Evolutionary conservation across 2,113 vertebrate species (phyloP), one percentile per base, ranked within the genome.

Genomic region (Aepyceros melampus): DNA sequence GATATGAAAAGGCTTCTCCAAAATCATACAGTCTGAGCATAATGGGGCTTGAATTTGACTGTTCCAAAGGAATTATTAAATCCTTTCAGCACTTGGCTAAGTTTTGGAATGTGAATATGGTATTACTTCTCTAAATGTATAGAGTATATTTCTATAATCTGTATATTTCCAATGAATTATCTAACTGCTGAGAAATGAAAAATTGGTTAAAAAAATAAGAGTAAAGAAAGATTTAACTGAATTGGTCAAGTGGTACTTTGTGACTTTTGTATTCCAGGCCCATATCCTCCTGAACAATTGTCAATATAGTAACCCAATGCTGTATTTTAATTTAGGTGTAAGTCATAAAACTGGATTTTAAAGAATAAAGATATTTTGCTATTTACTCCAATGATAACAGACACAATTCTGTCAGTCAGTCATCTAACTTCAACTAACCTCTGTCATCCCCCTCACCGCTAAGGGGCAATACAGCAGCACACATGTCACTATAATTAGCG

Each of bases 381-480:
- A 64, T 89, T 93, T 93, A 97, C 33, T n/a, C 78, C 33, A 87
- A 25, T 87, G 76, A 96, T 67, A 74, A 76, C 19, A 96, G 55
- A 83, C 7, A 62, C 86, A 81, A 97, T 84, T 87, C 67, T 97
- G 83, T 95, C 95, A 85, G 62, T 96, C 56, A 74, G 83, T 93
- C 84, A 64, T 83, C 94, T 76, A 74, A 79, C 67, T 94, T 98
- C 85, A 93, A 27, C 88, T 97, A 96, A 97, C 91, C 97, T 98
- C 74, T 94, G 95, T 81, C 95, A 81, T 96, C 49, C 56, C 76
- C 95, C 91, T 97, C 91, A 97, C 97, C 96, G 97, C 97, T 98
- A 97, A 97, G 97, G 92, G 97, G 97, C 98, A 98, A 98, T 98
- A 95, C 95, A 94, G 67, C 87, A 95, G 97, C 97, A 98, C 60